Evolutionary conservation across 2,888 invertebrate species (phyloP).

Genomic region (Habrosyne pyritoides): DNA sequence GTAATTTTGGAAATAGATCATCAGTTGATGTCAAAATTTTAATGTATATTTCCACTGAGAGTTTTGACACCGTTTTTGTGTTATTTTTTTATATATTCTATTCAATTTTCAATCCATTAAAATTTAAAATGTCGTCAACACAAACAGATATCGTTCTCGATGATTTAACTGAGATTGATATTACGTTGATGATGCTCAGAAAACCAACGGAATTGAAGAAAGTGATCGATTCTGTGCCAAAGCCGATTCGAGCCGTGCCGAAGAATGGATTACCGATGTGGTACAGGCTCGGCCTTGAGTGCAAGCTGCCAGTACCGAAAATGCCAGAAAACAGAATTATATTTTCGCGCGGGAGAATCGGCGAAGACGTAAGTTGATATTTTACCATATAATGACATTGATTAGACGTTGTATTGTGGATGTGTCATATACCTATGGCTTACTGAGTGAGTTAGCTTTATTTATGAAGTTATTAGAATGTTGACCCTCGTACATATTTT

Average conservation of each 20-base stretch:
- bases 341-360: slow-evolving; percentile 79
- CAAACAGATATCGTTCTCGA: slow-evolving; percentile 46
- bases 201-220: slow-evolving; percentile 76
- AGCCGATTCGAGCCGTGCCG: slow-evolving; percentile 72
- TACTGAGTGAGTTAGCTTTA: not conserved
- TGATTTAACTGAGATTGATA: slow-evolving; percentile 55
- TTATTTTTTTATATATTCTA: slow-evolving; percentile 32
- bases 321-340: slow-evolving; percentile 76
- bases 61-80: slow-evolving; percentile 18
- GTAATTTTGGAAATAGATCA: slow-evolving; percentile 43
- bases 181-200: slow-evolving; percentile 67
- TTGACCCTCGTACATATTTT: no score
- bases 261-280: slow-evolving; percentile 80
- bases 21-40: slow-evolving; percentile 52
- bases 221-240: slow-evolving; percentile 74
- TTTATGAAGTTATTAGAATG: no score
- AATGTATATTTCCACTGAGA: slow-evolving; percentile 30
- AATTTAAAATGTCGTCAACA: slow-evolving; percentile 45
- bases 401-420: not conserved
- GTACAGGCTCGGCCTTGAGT: slow-evolving; percentile 78
- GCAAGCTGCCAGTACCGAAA: slow-evolving; percentile 80
- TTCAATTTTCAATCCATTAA: slow-evolving; percentile 36
- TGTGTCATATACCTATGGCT: not conserved
- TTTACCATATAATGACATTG: not conserved
- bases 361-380: slow-evolving; percentile 71